phyloP scores from a whole-genome alignment of 2,888 invertebrate genomes.

The Pyrgus malvae region DNA sequence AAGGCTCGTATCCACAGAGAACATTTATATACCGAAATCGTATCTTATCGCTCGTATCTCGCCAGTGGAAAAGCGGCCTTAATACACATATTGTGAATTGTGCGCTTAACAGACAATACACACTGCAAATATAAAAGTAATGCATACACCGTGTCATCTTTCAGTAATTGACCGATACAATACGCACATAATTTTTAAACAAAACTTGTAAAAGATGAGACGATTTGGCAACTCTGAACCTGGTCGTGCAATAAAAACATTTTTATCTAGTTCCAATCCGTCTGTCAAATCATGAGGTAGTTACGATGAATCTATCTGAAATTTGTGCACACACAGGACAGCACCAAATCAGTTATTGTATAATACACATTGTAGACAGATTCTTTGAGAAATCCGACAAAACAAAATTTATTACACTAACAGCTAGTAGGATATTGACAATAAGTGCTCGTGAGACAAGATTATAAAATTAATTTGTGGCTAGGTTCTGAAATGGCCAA shows the following conservation, averaged over 20 bases:
- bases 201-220: background rate
- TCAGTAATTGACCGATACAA: background rate
- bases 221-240: slow-evolving; percentile 27
- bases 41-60: too few species aligned
- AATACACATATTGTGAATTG: too few species aligned
- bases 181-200: background rate
- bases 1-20: too few species aligned
- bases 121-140: too few species aligned
- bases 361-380: slow-evolving; percentile 16
- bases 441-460: background rate
- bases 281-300: slow-evolving; percentile 77
- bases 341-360: slow-evolving; percentile 22
- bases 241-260: slow-evolving; percentile 31
- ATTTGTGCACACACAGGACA: slow-evolving; percentile 20
- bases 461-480: slow-evolving; percentile 6
- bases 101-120: too few species aligned
- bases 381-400: slow-evolving; percentile 15
- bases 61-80: too few species aligned
- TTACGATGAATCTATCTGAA: slow-evolving; percentile 43
- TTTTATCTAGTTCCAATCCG: slow-evolving; percentile 44
- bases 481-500: too few species aligned
- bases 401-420: slow-evolving; percentile 3
- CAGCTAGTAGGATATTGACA: slow-evolving; percentile 10
- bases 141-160: too few species aligned
- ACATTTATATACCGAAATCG: too few species aligned